Percentiles rank a stretch among this genome's conserved stretches.
phyloP scores from a whole-genome alignment of 2,113 vertebrate genomes.

The Upupa epops region DNA sequence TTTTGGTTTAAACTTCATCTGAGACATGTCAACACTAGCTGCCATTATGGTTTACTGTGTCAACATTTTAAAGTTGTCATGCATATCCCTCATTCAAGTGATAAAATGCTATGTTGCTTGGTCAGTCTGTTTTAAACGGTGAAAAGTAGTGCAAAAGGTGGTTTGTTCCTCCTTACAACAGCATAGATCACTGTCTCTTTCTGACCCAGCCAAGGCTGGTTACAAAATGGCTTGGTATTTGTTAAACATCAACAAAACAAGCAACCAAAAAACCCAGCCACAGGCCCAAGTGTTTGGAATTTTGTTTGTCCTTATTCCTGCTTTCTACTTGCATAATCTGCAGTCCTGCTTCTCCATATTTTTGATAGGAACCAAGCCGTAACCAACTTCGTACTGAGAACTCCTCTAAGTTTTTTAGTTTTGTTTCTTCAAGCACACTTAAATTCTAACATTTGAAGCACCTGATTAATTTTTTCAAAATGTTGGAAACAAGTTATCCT shows the following conservation, averaged over 20 bases:
- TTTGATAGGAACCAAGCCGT: background rate
- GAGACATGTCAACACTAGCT: background rate
- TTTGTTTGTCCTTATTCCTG: background rate
- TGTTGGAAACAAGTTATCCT: conserved; percentile 30
- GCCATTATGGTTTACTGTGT: background rate
- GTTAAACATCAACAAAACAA: background rate
- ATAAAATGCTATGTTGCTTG: background rate
- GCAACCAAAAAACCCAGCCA: background rate
- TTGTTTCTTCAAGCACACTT: conserved; percentile 19
- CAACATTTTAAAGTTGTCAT: background rate
- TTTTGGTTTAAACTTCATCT: background rate
- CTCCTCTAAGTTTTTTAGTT: background rate
- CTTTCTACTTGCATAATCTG: background rate
- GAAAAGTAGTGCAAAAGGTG: background rate
- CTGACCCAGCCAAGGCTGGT: background rate
- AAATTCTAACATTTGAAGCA: conserved; percentile 4
- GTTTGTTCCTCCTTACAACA: background rate
- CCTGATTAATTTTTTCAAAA: background rate
- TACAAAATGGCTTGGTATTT: background rate
- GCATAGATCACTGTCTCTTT: background rate
- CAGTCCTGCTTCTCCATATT: background rate
- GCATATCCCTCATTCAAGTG: background rate
- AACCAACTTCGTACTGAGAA: background rate
- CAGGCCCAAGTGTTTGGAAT: background rate
- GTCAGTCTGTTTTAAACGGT: background rate